Evolutionary conservation across 2,113 vertebrate genomes (phyloP).

Genomic region (Microcebus jonahi): DNA sequence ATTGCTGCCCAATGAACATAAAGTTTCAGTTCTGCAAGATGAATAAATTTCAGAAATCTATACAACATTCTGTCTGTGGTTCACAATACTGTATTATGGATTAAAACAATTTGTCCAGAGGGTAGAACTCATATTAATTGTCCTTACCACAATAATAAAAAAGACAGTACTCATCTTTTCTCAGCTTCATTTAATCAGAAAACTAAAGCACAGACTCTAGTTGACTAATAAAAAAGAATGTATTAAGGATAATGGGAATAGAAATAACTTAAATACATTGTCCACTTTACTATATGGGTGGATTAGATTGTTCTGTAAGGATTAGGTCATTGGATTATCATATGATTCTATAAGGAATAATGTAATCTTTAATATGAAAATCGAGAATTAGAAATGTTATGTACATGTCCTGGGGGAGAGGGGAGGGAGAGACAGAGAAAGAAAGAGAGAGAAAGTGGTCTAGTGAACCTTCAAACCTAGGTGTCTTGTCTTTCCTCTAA

Average conservation of each 20-base stretch:
- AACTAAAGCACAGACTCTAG: neutral
- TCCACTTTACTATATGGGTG: neutral
- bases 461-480: neutral
- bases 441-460: neutral
- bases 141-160: neutral
- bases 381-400: neutral
- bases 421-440: neutral
- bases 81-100: neutral
- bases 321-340: neutral
- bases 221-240: neutral
- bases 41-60: no score
- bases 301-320: neutral
- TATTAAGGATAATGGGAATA: neutral
- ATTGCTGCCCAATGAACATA: no score
- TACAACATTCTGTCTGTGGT: no score
- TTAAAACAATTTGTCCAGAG: neutral
- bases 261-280: neutral
- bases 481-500: neutral
- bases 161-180: neutral
- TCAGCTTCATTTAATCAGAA: neutral
- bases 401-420: neutral
- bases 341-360: neutral
- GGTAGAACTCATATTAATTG: neutral
- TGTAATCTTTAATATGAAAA: neutral
- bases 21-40: no score